Percentiles rank a stretch among this genome's conserved stretches.
Conservation (phyloP, 2,888 invertebrate genomes). For the Phengaris alcon region DNA sequence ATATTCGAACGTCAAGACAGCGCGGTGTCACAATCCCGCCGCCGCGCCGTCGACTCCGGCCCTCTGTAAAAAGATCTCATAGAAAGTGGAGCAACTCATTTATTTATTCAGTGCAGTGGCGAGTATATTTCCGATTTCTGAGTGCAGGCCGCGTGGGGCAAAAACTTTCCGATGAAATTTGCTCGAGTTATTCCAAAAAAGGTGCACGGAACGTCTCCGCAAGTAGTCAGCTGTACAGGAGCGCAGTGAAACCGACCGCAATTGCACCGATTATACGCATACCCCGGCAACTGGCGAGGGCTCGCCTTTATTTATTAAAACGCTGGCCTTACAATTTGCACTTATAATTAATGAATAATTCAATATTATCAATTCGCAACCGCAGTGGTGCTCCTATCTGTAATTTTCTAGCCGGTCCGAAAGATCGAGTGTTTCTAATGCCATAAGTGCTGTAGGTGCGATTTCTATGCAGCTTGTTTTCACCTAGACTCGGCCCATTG, state of each 20-base stretch:
- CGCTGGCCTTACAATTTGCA: slow-evolving; percentile 39
- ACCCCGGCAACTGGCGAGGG: slow-evolving; percentile 45
- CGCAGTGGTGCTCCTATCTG: slow-evolving; percentile 31
- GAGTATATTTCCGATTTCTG: slow-evolving; percentile 72
- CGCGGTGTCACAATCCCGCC: slow-evolving; percentile 45
- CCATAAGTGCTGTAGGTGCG: slow-evolving; percentile 54
- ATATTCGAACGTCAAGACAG: slow-evolving; percentile 37
- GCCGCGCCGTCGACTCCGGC: slow-evolving; percentile 48
- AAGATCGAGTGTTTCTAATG: slow-evolving; percentile 43
- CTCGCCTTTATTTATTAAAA: slow-evolving; percentile 52
- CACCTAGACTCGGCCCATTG: slow-evolving; percentile 54
- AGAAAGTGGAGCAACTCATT: slow-evolving; percentile 79
- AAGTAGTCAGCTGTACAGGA: slow-evolving; percentile 60
- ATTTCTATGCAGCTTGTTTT: slow-evolving; percentile 53
- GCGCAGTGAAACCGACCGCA: slow-evolving; percentile 73
- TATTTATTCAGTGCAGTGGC: slow-evolving; percentile 75
- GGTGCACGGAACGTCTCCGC: slow-evolving; percentile 69
- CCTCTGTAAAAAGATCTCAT: slow-evolving; percentile 75
- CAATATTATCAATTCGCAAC: slow-evolving; percentile 33
- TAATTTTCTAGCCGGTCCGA: slow-evolving; percentile 34
- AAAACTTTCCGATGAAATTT: slow-evolving; percentile 74
- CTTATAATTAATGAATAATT: slow-evolving; percentile 42
- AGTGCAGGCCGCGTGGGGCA: slow-evolving; percentile 70
- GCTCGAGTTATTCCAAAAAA: slow-evolving; percentile 79
- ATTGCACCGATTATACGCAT: slow-evolving; percentile 52